Conservation (phyloP, 2,113 vertebrate genomes). For the Pandion haliaetus region DNA sequence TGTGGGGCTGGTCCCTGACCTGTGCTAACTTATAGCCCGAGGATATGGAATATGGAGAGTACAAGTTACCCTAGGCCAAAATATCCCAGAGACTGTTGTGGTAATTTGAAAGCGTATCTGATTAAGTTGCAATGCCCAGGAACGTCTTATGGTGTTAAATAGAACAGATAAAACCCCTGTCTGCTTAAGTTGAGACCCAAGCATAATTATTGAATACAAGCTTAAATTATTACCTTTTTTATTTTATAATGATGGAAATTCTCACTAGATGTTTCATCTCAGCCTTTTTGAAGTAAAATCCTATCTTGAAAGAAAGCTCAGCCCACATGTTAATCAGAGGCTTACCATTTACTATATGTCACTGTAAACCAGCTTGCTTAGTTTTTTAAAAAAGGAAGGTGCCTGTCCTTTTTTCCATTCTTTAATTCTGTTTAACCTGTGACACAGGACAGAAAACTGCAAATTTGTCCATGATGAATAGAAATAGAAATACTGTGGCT, state of each 20-base stretch:
- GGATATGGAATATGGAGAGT: rapidly evolving
- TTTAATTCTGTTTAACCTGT: background rate
- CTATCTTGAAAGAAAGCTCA: background rate
- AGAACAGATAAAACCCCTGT: background rate
- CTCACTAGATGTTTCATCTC: background rate
- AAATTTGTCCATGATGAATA: background rate
- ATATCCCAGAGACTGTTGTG: background rate
- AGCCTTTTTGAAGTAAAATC: background rate
- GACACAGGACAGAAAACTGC: background rate
- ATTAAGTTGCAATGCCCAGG: background rate
- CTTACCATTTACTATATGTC: background rate
- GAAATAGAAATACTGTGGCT: background rate
- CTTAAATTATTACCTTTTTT: background rate
- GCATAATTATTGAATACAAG: background rate
- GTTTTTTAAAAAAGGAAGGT: background rate
- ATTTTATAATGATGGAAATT: background rate
- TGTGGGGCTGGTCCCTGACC: background rate
- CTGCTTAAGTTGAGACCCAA: background rate
- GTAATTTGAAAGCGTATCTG: background rate
- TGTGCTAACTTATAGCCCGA: background rate
- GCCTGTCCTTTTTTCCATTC: background rate
- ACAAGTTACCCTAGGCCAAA: rapidly evolving
- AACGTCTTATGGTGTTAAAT: background rate
- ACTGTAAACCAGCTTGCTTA: background rate
- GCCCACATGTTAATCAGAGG: background rate